Percentiles rank a stretch among this genome's conserved stretches.
phyloP scores from a whole-genome alignment of 2,797 vertebrate species.

The Acipenser transmontanus region DNA sequence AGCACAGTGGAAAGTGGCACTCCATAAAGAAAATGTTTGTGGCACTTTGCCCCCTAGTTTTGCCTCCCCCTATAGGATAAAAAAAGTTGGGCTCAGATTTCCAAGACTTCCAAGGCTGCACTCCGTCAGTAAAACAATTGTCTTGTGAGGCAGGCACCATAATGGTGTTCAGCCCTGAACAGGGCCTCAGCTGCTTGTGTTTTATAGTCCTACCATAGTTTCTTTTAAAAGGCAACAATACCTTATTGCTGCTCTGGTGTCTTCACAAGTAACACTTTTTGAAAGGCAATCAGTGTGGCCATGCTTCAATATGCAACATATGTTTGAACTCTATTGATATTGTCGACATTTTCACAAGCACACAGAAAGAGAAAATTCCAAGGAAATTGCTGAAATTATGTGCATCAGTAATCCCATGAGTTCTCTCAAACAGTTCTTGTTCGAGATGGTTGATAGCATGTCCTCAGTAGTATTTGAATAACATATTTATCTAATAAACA shows the following conservation, averaged over 20 bases:
- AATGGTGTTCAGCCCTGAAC: background rate
- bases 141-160: background rate
- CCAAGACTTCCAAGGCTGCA: background rate
- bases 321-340: no score
- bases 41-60: background rate
- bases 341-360: no score
- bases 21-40: background rate
- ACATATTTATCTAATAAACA: no score
- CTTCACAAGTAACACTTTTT: background rate
- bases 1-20: slow-evolving; percentile 3
- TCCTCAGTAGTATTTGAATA: no score
- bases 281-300: background rate
- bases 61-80: background rate
- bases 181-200: background rate
- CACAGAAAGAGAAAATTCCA: no score
- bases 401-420: no score
- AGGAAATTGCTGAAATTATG: no score
- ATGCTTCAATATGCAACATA: background rate
- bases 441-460: no score
- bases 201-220: background rate
- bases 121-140: background rate
- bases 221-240: background rate
- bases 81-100: background rate
- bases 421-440: no score
- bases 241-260: background rate